Evolutionary conservation across 1,140 invertebrate species (phyloP), one percentile per base, ranked within the genome.

Genomic region (Limonius californicus): DNA sequence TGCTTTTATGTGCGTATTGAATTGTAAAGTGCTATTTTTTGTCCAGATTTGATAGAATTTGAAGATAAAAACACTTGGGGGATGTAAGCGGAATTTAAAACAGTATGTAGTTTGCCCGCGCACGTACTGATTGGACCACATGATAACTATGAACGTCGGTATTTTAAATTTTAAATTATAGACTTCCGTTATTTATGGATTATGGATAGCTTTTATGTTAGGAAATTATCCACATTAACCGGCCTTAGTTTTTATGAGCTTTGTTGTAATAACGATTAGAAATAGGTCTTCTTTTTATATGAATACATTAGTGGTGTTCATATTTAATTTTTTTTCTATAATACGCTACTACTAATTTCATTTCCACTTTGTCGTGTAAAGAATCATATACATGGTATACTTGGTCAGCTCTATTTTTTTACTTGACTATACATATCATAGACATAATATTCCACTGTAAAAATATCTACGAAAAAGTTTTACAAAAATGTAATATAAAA

Each of bases 151-250:
- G 35, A 62, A 62, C 54, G 27, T 62, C 54, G 39, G 35, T 57
- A 54, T 50, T 62, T 62, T 57, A 62, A 62, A 58, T 62, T 62
- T 57, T 55, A 62, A 62, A 62, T 62, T 62, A 62, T 62, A 62
- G 61, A 35, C 35, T 62, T 57, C 21, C 43, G 30, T 57, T 62
- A 57, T 62, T 62, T 57, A 62, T 62, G 54, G 47, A 54, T 62
- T 57, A 57, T 62, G 54, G 47, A 57, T 62, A 27, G 43, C 54
- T 53, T 57, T 62, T 62, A 62, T 57, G 55, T 53, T 62, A 62
- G 55, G 57, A 62, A 62, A 62, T 62, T 62, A 62, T 62, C 61
- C 42, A 57, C 47, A 62, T 62, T 19, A 50, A 50, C 16, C 4
- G 19, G 19, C 4, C 19, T 18, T 19, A 50, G 4, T 27, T 27